A percentile compares a stretch with the other conserved stretches of the same genome.
Conservation (phyloP, 2,888 invertebrate genomes). For the Incurvaria masculella region DNA sequence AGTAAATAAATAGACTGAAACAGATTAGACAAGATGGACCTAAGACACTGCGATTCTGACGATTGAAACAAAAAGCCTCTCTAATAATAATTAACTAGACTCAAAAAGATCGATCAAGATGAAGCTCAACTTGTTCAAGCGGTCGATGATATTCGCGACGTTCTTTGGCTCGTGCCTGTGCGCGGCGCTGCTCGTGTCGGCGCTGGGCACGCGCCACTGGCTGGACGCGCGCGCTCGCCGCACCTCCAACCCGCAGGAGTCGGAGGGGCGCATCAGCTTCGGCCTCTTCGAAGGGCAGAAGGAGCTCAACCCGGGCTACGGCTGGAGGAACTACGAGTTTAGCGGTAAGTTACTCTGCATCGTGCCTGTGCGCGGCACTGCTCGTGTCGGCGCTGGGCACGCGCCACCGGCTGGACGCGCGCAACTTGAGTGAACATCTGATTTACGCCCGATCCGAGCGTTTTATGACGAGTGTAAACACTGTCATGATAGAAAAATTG, state of each 20-base stretch:
- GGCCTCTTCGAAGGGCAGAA: slow-evolving; percentile 87
- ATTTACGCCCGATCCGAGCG: no score
- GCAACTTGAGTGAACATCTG: no score
- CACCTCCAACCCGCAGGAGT: slow-evolving; percentile 62
- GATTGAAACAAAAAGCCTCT: no score
- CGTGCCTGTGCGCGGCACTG: slow-evolving; percentile 72
- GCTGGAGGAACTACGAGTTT: slow-evolving; percentile 71
- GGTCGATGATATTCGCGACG: slow-evolving; percentile 77
- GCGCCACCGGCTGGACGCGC: slow-evolving; percentile 79
- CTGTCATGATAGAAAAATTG: no score
- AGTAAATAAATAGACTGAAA: no score
- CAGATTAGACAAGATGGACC: no score
- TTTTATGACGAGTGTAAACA: no score
- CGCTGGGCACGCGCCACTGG: slow-evolving; percentile 84
- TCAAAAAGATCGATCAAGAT: slow-evolving; percentile 27
- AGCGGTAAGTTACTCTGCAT: slow-evolving; percentile 79
- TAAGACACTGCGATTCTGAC: no score
- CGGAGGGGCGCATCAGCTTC: slow-evolving; percentile 75
- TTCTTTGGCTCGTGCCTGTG: slow-evolving; percentile 76
- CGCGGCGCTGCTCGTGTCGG: slow-evolving; percentile 73
- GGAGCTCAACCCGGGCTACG: slow-evolving; percentile 77
- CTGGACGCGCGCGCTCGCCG: slow-evolving; percentile 70
- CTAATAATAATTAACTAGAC: slow-evolving; percentile 10
- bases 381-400: slow-evolving; percentile 81
- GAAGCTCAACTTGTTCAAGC: slow-evolving; percentile 67